Evolutionary conservation across 2,113 vertebrate species (phyloP), one percentile per base, ranked within the genome.

Genomic region (Ctenomys sociabilis): DNA sequence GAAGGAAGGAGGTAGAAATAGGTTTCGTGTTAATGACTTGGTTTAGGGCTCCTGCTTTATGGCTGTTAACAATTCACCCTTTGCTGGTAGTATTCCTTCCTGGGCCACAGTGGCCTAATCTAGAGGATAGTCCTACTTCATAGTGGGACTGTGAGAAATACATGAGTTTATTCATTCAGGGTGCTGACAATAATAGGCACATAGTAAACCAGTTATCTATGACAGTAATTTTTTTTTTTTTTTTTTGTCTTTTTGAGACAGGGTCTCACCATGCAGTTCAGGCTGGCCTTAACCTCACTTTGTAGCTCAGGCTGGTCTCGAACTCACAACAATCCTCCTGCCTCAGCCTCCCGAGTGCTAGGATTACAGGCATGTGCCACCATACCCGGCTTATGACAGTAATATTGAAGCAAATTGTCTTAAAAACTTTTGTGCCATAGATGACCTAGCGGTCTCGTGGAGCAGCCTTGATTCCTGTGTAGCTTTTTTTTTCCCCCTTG

Each of bases 1-100:
- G 35, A 93, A 40, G 64, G 57, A 78, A 11, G 4, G 90, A 70
- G 77, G 61, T 5, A 77, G 57, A 73, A 32, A 35, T 37, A 30
- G 4, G 75, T 93, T 95, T 86, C 66, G 32, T 52, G 11, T 45
- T 84, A 52, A 72, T 96, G 52, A 68, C 26, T 61, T 93, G 37
- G 28, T 77, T 91, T 72, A 77, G 24, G 63, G 12, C 64, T 78
- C 40, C 10, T 37, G 54, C 26, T 82, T 81, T 54, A 30, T 57
- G 78, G 52, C 37, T n/a, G 0, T 73, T 64, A 54, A 40, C n/a
- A 22, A 63, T 30, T 82, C 35, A 85, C 4, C 4, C 21, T 87
- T 26, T 28, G 30, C 32, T 70, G 70, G 43, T 73, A 43, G 84
- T 73, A 90, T 94, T 24, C 35, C 26, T 93, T 66, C 70, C 70